Evolutionary conservation across 2,888 invertebrate species (phyloP).

Genomic region (Ennomos quercinarius): DNA sequence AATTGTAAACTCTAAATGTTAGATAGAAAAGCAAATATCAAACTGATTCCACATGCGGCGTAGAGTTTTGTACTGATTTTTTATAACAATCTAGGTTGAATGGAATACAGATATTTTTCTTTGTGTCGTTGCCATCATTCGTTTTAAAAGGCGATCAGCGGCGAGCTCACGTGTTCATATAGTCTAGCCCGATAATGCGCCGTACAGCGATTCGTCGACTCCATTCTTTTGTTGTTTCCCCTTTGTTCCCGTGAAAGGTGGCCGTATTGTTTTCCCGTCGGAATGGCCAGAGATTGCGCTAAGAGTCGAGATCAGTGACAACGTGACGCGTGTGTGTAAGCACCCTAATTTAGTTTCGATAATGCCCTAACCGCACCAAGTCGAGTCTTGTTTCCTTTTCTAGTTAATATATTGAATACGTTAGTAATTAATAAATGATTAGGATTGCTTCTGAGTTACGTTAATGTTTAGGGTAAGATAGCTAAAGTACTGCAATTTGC

Average conservation of each 20-base stretch:
- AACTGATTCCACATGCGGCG: conserved; percentile 29
- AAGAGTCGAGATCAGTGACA: conserved; percentile 80
- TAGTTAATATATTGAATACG: conserved; percentile 37
- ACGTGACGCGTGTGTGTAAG: conserved; percentile 76
- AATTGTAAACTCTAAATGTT: conserved; percentile 55
- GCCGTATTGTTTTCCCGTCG: conserved; percentile 78
- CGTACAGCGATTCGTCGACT: conserved; percentile 73
- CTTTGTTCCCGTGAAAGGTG: conserved; percentile 77
- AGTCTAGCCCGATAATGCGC: conserved; percentile 66
- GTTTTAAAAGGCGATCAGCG: conserved; percentile 65
- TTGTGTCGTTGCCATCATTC: conserved; percentile 47
- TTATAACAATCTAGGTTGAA: conserved; percentile 35
- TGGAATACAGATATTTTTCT: conserved; percentile 49
- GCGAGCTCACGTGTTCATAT: conserved; percentile 62
- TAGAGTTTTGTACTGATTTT: conserved; percentile 25
- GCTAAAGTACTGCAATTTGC: conserved; percentile 10
- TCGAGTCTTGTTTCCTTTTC: conserved; percentile 42
- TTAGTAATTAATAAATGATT: conserved; percentile 37
- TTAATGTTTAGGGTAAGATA: conserved; percentile 17
- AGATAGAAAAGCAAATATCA: conserved; percentile 39
- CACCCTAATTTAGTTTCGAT: conserved; percentile 67
- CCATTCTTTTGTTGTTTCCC: conserved; percentile 79
- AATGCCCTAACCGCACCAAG: conserved; percentile 55
- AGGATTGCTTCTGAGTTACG: conserved; percentile 25
- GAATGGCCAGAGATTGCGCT: conserved; percentile 77